Evolutionary conservation across 2,797 vertebrate genomes (phyloP), one percentile per base, ranked within the genome.

Genomic region (Hyperoplus immaculatus): DNA sequence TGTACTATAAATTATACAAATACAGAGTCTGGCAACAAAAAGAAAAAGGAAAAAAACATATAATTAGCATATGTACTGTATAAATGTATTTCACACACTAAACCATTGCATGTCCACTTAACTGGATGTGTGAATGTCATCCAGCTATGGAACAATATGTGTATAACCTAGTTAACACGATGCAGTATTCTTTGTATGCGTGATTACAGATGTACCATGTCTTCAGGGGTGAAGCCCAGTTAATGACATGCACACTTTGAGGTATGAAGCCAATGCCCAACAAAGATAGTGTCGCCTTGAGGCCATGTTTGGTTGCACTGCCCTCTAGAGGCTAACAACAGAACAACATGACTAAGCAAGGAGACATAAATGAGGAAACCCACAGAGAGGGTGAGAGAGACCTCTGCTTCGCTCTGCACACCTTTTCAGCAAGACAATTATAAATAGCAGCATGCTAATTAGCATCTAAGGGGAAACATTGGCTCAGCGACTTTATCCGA

Each of bases 361-460:
- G 36, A 62, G 1, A 62, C 4, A 51, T 10, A 64, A 15, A 62
- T 6, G 29, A 69, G n/a, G 21, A 76, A 79, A 79, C 74, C 45
- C 65, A 45, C 0, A 41, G 59, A 69, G 62, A 80, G 54, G 64
- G 82, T 49, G 68, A 74, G 59, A 66, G 61, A 68, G 68, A 29
- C 29, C 69, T 65, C 73, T 57, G 69, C 64, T 72, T 85, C 78
- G 61, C 55, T 59, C 80, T 69, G 68, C 56, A 77, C 81, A 83
- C 81, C 77, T 84, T 89, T 80, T 68, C 84, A 80, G 82, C 49
- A 57, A 78, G 84, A 86, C 71, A 87, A 69, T 89, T 88, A 89
- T 42, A 78, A 77, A 84, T 74, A 89, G 78, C 74, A 72, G 80
- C 18, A 47, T 0, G 2, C 60, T 83, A 88, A 92, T 89, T 88